Base-by-base conservation (phyloP, 2,888 invertebrate species). In the Odontothrips loti region DNA sequence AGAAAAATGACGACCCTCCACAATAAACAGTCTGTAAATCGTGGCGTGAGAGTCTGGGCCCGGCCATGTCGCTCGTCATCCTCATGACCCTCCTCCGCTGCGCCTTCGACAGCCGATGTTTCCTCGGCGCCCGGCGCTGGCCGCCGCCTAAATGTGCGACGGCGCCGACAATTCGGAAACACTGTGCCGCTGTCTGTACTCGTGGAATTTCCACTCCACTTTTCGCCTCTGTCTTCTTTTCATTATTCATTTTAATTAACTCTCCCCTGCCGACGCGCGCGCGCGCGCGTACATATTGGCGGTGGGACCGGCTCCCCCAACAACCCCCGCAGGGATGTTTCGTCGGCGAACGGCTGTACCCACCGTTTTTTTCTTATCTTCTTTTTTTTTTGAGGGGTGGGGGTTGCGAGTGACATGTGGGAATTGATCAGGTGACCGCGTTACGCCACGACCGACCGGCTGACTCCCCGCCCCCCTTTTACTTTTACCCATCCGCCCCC, bases 211-310 rank as follows among this genome's bases (percentile, higher is more conserved):
- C 27, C 68, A 75, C 23, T 12, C 27, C 23, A 10, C 27, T 27
- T 75, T 68, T 75, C 23, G 23, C 68, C 12, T 75, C 27, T 75
- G 68, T 75, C 23, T 27, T 75, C 23, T 10, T 23, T 75, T 12
- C 23, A 27, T 75, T 75, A 27, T 75, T 75, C 27, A 75, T 27
- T 75, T 75, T 75, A 75, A 75, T 75, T 75, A 75, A 75, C 68
- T 75, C 23, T 75, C 27, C 68, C 68, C 68, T 8, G 68, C 12
- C 27, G 9, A 27, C 23, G 68, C 12, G 68, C 23, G 68, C 68
- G 27, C 27, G 68, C 23, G 68, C 1, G 23, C 12, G 58, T 58
- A 58, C 58, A 58, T 58, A 58, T 58, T 58, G 27, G 27, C 27
- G 8, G 34, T 43, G 34, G 34, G 34, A 43, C 34, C 34, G 34